Evolutionary conservation across 2,113 vertebrate species (phyloP).

Genomic region (Mesembrinibis cayennensis): DNA sequence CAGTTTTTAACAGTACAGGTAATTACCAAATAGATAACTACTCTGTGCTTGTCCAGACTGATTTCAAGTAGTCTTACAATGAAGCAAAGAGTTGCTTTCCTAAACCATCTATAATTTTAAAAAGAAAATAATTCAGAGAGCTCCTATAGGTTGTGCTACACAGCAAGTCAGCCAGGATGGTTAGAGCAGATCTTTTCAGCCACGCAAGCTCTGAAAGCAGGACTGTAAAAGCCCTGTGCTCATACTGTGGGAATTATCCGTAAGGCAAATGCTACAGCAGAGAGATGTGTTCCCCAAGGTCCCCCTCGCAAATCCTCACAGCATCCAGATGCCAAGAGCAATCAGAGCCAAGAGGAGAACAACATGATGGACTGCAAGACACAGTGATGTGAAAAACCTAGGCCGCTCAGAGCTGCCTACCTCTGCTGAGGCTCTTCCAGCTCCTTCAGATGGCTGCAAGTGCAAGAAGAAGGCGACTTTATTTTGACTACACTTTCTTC

Average conservation of each 20-base stretch:
- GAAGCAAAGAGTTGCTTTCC: neutral
- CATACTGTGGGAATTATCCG: neutral
- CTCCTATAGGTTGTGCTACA: neutral
- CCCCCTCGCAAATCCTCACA: neutral
- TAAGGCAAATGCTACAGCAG: neutral
- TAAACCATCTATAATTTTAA: neutral
- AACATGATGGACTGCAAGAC: neutral
- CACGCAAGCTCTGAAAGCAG: neutral
- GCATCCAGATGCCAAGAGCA: neutral
- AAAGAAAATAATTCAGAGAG: neutral
- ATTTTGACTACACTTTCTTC: neutral
- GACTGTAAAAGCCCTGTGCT: neutral
- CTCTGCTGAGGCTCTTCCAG: neutral
- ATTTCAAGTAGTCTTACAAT: neutral
- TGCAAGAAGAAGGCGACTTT: neutral
- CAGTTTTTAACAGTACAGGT: neutral
- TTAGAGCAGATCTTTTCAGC: neutral
- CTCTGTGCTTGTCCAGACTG: neutral
- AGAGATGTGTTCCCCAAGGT: neutral
- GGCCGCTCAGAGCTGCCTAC: neutral
- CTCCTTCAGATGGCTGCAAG: neutral
- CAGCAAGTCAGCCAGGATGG: neutral
- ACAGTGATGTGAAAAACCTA: neutral
- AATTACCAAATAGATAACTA: neutral
- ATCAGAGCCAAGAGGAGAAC: neutral